Conservation (phyloP, 2,113 vertebrate species). For the Zosterops lateralis region DNA sequence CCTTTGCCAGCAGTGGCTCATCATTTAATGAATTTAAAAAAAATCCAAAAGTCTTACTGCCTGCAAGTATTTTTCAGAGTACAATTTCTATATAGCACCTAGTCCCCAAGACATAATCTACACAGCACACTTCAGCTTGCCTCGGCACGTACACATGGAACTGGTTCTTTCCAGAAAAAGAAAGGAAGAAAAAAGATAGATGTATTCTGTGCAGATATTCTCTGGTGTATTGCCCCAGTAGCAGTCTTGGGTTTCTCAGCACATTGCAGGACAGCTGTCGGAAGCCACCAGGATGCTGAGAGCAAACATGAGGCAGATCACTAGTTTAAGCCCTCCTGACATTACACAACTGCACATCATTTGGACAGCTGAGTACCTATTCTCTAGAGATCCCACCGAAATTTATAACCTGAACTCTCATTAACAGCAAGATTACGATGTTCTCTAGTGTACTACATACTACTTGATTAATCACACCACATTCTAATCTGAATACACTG, state of each 20-base stretch:
- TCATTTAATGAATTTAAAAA: background rate
- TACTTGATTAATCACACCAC: background rate
- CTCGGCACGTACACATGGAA: background rate
- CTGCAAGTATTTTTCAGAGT: background rate
- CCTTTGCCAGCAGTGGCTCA: background rate
- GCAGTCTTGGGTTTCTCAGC: background rate
- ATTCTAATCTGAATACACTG: background rate
- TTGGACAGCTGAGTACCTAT: background rate
- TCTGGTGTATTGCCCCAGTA: background rate
- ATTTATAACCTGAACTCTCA: background rate
- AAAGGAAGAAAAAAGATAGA: background rate
- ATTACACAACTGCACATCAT: background rate
- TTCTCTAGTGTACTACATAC: background rate
- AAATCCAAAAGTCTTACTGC: background rate
- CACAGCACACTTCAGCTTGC: background rate
- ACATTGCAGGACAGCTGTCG: background rate
- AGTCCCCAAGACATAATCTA: background rate
- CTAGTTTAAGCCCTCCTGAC: background rate
- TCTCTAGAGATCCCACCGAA: background rate
- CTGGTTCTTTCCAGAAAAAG: background rate
- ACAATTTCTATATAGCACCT: background rate
- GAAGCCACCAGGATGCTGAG: background rate
- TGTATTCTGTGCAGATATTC: background rate
- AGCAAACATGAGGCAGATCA: background rate
- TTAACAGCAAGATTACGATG: background rate